phyloP scores from a whole-genome alignment of 2,797 vertebrate species.

The Protonibea diacanthus region DNA sequence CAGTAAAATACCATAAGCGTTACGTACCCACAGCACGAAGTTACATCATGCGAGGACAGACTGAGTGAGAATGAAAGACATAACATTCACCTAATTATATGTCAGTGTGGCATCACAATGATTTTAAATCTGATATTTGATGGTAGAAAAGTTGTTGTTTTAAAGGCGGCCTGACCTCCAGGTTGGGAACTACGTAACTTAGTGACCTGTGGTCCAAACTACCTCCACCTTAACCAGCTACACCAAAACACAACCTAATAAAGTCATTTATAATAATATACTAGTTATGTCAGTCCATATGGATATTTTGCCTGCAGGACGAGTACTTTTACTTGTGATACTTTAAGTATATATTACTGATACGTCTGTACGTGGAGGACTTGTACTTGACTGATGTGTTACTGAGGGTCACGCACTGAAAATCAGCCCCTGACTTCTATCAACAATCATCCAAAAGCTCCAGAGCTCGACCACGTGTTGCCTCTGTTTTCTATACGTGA shows the following conservation, averaged over 20 bases:
- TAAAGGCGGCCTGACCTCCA: not conserved
- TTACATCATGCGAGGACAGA: too few species aligned
- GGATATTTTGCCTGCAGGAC: not conserved
- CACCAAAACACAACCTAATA: not conserved
- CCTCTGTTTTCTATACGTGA: not conserved
- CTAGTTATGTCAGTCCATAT: not conserved
- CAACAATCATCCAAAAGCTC: too few species aligned
- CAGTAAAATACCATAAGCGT: too few species aligned
- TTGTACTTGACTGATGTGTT: not conserved
- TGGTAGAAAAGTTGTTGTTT: not conserved
- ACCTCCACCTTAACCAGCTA: not conserved
- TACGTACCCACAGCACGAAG: too few species aligned
- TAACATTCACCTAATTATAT: too few species aligned
- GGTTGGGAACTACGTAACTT: not conserved
- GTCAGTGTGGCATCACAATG: too few species aligned
- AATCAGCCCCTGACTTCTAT: not conserved
- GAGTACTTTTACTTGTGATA: not conserved
- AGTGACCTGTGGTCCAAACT: not conserved
- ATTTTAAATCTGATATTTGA: too few species aligned
- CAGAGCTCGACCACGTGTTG: constrained; percentile 23
- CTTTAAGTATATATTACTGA: not conserved
- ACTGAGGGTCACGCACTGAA: not conserved
- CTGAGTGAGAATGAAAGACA: too few species aligned
- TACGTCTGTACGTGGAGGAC: not conserved
- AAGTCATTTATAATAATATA: not conserved